Evolutionary conservation across 2,113 vertebrate species (phyloP).

Genomic region (Hippoglossus stenolepis): DNA sequence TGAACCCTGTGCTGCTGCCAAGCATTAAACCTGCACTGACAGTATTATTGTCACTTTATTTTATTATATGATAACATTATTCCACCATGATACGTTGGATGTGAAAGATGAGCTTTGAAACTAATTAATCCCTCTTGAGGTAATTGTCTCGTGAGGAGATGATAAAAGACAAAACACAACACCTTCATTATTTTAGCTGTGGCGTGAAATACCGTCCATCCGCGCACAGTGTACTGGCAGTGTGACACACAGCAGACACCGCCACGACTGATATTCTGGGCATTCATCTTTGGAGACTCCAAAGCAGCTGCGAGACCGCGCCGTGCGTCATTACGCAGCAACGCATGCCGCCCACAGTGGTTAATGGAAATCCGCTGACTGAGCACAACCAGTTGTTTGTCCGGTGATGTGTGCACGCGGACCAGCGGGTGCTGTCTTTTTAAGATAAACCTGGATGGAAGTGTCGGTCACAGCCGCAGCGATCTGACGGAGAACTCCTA

Average conservation of each 20-base stretch:
- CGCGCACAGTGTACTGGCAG: background rate
- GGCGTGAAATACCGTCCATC: background rate
- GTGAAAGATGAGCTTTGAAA: background rate
- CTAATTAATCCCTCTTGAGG: background rate
- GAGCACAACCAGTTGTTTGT: conserved; percentile 68
- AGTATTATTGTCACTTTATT: conserved; percentile 64
- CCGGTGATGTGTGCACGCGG: conserved; percentile 45
- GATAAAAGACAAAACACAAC: too few species aligned
- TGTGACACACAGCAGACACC: conserved; percentile 1
- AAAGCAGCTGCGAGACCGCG: conserved; percentile 55
- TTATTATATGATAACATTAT: conserved; percentile 33
- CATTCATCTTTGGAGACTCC: conserved; percentile 52
- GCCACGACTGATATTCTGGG: conserved; percentile 15
- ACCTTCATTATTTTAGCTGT: background rate
- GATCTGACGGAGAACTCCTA: conserved; percentile 23
- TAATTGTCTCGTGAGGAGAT: background rate
- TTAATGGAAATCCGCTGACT: conserved; percentile 65
- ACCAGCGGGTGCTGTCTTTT: conserved; percentile 60
- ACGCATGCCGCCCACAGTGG: conserved; percentile 54
- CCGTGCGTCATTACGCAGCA: conserved; percentile 77
- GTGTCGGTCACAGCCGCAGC: background rate
- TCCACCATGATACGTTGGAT: background rate
- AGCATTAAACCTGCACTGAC: conserved; percentile 61
- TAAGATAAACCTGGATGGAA: conserved; percentile 44
- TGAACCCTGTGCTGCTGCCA: conserved; percentile 43